phyloP scores from a whole-genome alignment of 2,888 invertebrate genomes.

The Calameuta filiformis region DNA sequence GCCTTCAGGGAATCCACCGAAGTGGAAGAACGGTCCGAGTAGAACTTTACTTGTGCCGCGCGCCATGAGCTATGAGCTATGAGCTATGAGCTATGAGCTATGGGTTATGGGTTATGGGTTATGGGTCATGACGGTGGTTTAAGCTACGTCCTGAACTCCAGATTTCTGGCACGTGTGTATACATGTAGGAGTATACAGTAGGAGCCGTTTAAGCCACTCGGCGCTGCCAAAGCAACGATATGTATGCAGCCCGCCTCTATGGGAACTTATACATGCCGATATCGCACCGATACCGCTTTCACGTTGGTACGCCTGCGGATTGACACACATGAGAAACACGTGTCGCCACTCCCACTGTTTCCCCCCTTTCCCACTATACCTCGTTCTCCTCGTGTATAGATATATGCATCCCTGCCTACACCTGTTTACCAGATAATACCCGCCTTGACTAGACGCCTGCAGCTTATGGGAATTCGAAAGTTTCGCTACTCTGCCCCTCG shows the following conservation, averaged over 20 bases:
- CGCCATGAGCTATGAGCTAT: no score
- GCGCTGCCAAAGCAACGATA: slow-evolving; percentile 54
- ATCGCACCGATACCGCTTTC: slow-evolving; percentile 43
- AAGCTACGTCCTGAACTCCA: neutral
- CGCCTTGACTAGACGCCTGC: neutral
- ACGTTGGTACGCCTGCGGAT: slow-evolving; percentile 28
- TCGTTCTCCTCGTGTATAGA: no score
- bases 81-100: no score
- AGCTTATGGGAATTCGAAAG: slow-evolving; percentile 1
- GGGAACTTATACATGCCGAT: slow-evolving; percentile 53
- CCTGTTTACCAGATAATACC: neutral
- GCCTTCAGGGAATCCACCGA: no score
- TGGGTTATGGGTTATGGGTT: no score
- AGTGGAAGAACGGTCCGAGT: no score
- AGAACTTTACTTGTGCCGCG: no score
- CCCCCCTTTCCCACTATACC: neutral
- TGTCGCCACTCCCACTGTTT: slow-evolving; percentile 44
- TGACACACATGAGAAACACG: slow-evolving; percentile 56
- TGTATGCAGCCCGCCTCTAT: slow-evolving; percentile 55
- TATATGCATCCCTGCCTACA: no score
- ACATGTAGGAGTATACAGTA: neutral
- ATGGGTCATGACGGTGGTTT: neutral
- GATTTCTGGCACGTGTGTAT: neutral
- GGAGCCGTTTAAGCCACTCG: slow-evolving; percentile 48
- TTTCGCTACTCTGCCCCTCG: neutral